Evolutionary conservation across 1,140 invertebrate genomes (phyloP), one percentile per base, ranked within the genome.

Genomic region (Drosophila quadrilineata): DNA sequence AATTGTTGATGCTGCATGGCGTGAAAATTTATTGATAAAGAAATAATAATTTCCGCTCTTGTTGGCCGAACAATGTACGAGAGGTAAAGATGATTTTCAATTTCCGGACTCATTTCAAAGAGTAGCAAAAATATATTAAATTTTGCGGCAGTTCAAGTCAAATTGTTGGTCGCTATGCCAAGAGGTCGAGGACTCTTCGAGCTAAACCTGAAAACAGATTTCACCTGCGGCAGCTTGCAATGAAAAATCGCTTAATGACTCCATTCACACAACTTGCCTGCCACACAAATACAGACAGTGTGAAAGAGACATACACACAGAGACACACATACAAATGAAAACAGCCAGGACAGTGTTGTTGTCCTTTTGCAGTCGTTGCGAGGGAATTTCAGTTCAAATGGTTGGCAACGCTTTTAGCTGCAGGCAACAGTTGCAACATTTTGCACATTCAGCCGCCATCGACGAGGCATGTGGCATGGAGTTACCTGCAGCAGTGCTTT

Each of bases 211-310:
- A 33, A n/a, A n/a, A 26, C 43, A 54, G 41, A 49, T 71, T 79
- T 75, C 71, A 85, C 79, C 80, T 85, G 79, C 79, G 80, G 79
- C 79, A 85, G 79, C 79, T 79, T 85, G 76, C 87, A 71, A 84
- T 87, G 86, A 88, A 88, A 88, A 88, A 88, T 88, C 87, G 87
- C 73, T 88, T 88, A 88, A 88, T 88, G 82, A 82, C 87, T 87
- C 71, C 80, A 80, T 88, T 88, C 74, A 69, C 74, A 77, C 73
- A 74, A 59, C 57, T 19, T 19, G 9, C 9, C 24, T 8, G 9
- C 2, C 31, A 38, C 59, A 56, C 40, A 38, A 12, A 29, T n/a
- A 19, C 19, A 26, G 17, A 40, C 9, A 56, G 33, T 16, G 12
- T 16, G 35, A 8, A 8, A 8, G 14, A 8, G 24, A 43, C 38